Percentiles rank a stretch among this genome's conserved stretches.
These are phyloP conservation scores for Antheraea pernyi DNA, from an alignment of 1,140 invertebrate genomes.

Conservation along the genomic window DNA sequence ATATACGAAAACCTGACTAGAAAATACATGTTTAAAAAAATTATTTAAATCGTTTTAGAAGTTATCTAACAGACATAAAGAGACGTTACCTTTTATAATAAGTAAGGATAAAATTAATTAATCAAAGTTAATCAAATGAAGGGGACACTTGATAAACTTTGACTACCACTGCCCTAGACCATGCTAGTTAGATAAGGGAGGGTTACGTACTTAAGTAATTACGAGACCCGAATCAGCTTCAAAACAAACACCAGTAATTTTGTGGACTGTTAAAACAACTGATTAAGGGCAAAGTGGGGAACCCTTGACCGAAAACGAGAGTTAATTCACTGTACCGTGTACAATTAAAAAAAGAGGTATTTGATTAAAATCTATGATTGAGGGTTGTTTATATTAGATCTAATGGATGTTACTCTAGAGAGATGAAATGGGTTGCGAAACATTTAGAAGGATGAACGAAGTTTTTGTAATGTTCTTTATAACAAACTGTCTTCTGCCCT, in stretches of 20 bases:
- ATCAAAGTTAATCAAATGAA: too few species aligned
- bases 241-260: background rate
- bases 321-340: background rate
- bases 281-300: background rate
- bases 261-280: slow-evolving; percentile 4
- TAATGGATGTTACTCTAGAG: background rate
- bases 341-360: background rate
- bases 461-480: background rate
- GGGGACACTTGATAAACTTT: background rate
- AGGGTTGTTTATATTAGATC: background rate
- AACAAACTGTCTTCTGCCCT: too few species aligned
- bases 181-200: background rate
- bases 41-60: too few species aligned
- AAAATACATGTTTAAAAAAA: too few species aligned
- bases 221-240: background rate
- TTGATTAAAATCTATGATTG: background rate
- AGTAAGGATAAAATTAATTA: too few species aligned
- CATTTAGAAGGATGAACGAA: background rate
- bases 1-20: too few species aligned
- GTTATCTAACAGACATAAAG: too few species aligned
- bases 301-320: background rate
- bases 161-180: background rate
- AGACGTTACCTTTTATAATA: too few species aligned
- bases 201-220: slow-evolving; percentile 1
- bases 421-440: background rate